Evolutionary conservation across 2,888 invertebrate genomes (phyloP).

Genomic region (Polyommatus iphigenia): DNA sequence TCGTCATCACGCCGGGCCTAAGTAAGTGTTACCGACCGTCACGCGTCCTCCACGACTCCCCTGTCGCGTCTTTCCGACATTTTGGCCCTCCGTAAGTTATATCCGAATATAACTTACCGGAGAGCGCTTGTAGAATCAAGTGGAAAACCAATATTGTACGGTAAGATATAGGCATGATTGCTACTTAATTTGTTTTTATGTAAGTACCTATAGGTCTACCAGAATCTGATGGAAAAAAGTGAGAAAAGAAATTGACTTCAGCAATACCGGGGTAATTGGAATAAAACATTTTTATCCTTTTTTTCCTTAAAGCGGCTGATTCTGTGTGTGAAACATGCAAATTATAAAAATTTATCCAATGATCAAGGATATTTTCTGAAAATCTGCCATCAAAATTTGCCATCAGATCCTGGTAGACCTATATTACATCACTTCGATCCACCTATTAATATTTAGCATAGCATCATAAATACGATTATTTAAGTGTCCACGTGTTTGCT

Average conservation of each 20-base stretch:
- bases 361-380: too few species aligned
- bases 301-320: too few species aligned
- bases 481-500: background rate
- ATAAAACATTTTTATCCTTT: too few species aligned
- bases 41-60: conserved; percentile 20
- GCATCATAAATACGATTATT: background rate
- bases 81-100: conserved; percentile 28
- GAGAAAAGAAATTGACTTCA: too few species aligned
- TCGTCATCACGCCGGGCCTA: conserved; percentile 20
- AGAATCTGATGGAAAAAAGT: too few species aligned
- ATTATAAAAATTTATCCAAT: too few species aligned
- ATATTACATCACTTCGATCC: too few species aligned
- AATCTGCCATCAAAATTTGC: too few species aligned
- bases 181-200: background rate
- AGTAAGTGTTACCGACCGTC: conserved; percentile 23
- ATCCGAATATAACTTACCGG: conserved; percentile 29
- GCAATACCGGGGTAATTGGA: too few species aligned
- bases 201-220: background rate
- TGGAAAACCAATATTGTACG: background rate
- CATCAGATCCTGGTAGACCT: too few species aligned
- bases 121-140: conserved; percentile 21
- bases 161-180: background rate
- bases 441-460: too few species aligned
- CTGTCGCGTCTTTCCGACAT: conserved; percentile 26
- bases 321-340: too few species aligned